Conservation (phyloP, 2,888 invertebrate genomes). For the Acanthosepion pharaonis region DNA sequence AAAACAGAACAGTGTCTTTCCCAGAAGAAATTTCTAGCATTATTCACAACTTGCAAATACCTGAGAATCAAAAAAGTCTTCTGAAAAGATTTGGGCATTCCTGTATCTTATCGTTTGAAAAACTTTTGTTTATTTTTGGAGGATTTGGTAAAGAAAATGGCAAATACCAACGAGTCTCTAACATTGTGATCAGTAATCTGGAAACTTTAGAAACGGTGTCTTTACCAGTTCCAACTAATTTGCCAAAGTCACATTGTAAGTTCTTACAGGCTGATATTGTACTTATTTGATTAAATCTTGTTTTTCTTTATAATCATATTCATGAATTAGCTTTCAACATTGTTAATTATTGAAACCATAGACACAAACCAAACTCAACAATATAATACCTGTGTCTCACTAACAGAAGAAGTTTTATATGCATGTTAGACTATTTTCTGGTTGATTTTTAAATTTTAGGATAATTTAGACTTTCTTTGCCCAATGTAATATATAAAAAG, state of each 20-base stretch:
- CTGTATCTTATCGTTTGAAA: conserved; percentile 53
- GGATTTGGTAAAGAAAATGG: conserved; percentile 69
- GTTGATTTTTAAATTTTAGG: too few relatives aligned
- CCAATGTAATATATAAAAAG: too few relatives aligned
- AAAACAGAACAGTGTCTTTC: not conserved
- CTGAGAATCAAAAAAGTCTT: not conserved
- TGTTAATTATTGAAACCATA: too few relatives aligned
- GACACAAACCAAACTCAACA: too few relatives aligned
- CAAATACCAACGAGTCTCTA: conserved; percentile 64
- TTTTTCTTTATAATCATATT: too few relatives aligned
- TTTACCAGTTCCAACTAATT: not conserved
- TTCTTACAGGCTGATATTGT: not conserved
- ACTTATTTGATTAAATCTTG: not conserved
- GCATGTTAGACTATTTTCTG: too few relatives aligned
- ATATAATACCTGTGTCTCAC: too few relatives aligned
- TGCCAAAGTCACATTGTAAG: not conserved
- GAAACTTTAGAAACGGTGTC: conserved; percentile 53
- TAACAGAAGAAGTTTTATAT: too few relatives aligned
- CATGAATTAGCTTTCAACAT: too few relatives aligned
- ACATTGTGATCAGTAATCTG: conserved; percentile 58
- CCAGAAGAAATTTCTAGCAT: not conserved
- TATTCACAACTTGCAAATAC: not conserved
- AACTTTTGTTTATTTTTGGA: conserved; percentile 59
- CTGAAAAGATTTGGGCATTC: conserved; percentile 65
- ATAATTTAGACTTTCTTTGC: too few relatives aligned